phyloP scores from a whole-genome alignment of 2,888 invertebrate genomes.

The Norana najaformis region DNA sequence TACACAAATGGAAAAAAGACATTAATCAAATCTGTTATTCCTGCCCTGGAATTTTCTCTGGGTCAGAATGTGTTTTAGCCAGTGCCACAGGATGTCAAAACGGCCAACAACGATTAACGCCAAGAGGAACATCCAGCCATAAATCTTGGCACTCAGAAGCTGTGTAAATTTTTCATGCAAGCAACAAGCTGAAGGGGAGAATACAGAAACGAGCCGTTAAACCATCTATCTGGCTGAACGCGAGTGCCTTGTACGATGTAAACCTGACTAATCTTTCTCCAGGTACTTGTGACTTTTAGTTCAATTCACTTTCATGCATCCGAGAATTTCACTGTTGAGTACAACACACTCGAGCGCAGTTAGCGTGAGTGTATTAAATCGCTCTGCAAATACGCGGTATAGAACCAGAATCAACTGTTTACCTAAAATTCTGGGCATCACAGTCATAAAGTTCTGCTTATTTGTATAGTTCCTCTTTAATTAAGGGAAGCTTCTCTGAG shows the following conservation, averaged over 20 bases:
- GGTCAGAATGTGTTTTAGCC: too few relatives aligned
- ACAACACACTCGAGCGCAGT: background rate
- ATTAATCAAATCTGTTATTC: too few relatives aligned
- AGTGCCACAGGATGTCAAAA: background rate
- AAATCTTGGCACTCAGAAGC: background rate
- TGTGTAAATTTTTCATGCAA: background rate
- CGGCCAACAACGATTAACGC: background rate
- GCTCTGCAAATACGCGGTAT: background rate
- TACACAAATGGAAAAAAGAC: too few relatives aligned
- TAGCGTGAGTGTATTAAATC: background rate
- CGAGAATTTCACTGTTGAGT: background rate
- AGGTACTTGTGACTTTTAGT: background rate
- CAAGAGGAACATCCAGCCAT: background rate
- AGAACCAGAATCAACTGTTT: background rate
- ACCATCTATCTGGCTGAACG: background rate
- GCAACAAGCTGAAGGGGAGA: constrained; percentile 13
- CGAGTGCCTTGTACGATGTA: background rate
- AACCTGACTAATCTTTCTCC: background rate
- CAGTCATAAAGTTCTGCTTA: background rate
- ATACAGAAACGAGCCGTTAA: background rate
- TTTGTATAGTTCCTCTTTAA: too few relatives aligned
- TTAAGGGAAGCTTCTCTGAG: too few relatives aligned
- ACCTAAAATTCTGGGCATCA: background rate
- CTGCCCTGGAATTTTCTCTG: background rate
- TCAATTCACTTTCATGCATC: background rate